Conservation (phyloP, 2,113 vertebrate genomes). For the Aviceda subcristata region DNA sequence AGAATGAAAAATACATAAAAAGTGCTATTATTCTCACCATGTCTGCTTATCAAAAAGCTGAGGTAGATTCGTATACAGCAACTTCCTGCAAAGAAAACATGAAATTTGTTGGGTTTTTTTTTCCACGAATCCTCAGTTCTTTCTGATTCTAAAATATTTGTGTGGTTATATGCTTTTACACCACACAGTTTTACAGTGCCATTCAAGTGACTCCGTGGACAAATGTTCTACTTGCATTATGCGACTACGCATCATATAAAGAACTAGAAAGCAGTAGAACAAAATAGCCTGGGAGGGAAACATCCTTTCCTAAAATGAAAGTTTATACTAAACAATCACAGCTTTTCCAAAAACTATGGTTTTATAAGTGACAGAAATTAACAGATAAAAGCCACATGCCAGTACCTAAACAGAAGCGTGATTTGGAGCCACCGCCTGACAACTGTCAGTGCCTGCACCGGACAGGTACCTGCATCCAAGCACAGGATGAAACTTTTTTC, state of each 20-base stretch:
- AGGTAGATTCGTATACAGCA: not conserved
- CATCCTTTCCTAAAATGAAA: not conserved
- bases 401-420: not conserved
- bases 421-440: not conserved
- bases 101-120: accelerated
- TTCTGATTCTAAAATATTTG: not conserved
- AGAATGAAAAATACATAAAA: not conserved
- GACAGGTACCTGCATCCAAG: not conserved
- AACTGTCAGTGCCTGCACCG: not conserved
- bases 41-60: not conserved
- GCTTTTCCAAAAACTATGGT: not conserved
- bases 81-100: not conserved
- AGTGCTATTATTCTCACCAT: conserved; percentile 40
- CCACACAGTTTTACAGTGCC: not conserved
- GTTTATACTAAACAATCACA: not conserved
- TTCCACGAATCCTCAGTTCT: not conserved
- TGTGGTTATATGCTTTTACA: not conserved
- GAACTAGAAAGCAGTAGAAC: not conserved
- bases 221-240: not conserved
- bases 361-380: not conserved
- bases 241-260: not conserved
- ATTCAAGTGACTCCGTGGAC: not conserved
- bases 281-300: not conserved
- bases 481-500: not conserved
- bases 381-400: not conserved